A percentile compares a stretch with the other conserved stretches of the same genome.
phyloP scores from a whole-genome alignment of 2,888 invertebrate species.

The Lithophane socia region DNA sequence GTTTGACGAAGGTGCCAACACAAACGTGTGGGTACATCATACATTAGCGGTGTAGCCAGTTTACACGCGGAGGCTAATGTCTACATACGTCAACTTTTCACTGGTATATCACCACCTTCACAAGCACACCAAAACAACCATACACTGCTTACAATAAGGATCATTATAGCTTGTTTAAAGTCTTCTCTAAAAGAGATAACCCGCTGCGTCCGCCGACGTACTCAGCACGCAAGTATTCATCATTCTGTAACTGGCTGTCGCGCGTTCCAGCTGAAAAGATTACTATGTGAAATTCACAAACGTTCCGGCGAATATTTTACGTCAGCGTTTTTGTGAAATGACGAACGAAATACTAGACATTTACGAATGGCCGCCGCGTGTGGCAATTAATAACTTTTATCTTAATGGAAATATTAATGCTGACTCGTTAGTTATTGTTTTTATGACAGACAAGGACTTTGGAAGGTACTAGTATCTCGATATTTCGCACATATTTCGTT shows the following conservation, averaged over 20 bases:
- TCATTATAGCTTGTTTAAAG: conserved; percentile 16
- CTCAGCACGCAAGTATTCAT: conserved; percentile 65
- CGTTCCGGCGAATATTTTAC: conserved; percentile 63
- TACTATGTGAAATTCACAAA: conserved; percentile 70
- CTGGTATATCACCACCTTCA: conserved; percentile 15
- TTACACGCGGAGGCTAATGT: conserved; percentile 56
- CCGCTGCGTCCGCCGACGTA: conserved; percentile 42
- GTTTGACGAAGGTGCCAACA: conserved; percentile 52
- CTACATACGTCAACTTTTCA: conserved; percentile 52
- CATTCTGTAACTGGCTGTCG: conserved; percentile 68
- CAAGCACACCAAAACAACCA: conserved; percentile 20
- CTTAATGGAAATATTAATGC: conserved; percentile 49
- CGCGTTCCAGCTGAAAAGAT: conserved; percentile 69
- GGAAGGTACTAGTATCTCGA: neutral
- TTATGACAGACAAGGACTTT: conserved; percentile 18
- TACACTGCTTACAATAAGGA: conserved; percentile 5
- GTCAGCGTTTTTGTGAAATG: conserved; percentile 65
- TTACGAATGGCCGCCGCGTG: conserved; percentile 59
- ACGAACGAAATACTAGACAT: conserved; percentile 64
- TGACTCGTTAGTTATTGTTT: conserved; percentile 39
- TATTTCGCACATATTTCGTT: neutral
- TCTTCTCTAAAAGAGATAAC: conserved; percentile 50
- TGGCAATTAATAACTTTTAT: conserved; percentile 60
- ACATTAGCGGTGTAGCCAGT: conserved; percentile 56
- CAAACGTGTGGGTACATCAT: conserved; percentile 39